phyloP scores from a whole-genome alignment of 2,113 vertebrate genomes.

The Gracilinanus agilis region DNA sequence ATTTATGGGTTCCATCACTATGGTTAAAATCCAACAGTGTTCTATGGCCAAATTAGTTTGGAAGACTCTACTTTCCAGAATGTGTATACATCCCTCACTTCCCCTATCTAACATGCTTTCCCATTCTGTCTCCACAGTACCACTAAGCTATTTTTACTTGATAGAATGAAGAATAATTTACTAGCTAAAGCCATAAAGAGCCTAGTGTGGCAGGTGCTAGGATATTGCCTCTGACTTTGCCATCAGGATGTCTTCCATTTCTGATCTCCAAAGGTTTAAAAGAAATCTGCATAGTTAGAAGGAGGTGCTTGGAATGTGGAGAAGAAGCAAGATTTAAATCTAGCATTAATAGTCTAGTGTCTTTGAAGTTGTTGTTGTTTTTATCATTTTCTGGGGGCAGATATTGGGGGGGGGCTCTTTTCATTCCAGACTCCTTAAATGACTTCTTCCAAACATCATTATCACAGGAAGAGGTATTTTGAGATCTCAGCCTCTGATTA shows the following conservation, averaged over 20 bases:
- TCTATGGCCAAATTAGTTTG: not conserved
- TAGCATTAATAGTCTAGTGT: not conserved
- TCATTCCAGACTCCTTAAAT: not conserved
- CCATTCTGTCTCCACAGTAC: slow-evolving; percentile 6
- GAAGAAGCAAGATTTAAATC: slow-evolving; percentile 22
- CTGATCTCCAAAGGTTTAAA: slow-evolving; percentile 43
- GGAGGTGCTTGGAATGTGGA: slow-evolving; percentile 2
- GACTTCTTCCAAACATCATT: slow-evolving; percentile 31
- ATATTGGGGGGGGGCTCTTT: not conserved
- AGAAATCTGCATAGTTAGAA: slow-evolving; percentile 35
- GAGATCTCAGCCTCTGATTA: not conserved
- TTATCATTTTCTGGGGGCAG: not conserved
- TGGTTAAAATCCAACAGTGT: not conserved
- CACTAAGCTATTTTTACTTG: slow-evolving; percentile 41
- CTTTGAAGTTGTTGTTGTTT: not conserved
- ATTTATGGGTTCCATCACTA: not conserved
- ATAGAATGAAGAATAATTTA: slow-evolving; percentile 38
- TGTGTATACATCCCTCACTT: slow-evolving; percentile 49
- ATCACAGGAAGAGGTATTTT: slow-evolving; percentile 23
- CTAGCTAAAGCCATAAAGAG: slow-evolving; percentile 13
- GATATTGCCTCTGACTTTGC: slow-evolving; percentile 47
- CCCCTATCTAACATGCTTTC: slow-evolving; percentile 13
- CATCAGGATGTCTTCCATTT: slow-evolving; percentile 54
- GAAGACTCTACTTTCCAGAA: slow-evolving; percentile 36
- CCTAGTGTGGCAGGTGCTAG: not conserved